A percentile compares a stretch with the other conserved stretches of the same genome.
Conservation (phyloP, 92 coral and sea anemone species). For the Micromussa lordhowensis region DNA sequence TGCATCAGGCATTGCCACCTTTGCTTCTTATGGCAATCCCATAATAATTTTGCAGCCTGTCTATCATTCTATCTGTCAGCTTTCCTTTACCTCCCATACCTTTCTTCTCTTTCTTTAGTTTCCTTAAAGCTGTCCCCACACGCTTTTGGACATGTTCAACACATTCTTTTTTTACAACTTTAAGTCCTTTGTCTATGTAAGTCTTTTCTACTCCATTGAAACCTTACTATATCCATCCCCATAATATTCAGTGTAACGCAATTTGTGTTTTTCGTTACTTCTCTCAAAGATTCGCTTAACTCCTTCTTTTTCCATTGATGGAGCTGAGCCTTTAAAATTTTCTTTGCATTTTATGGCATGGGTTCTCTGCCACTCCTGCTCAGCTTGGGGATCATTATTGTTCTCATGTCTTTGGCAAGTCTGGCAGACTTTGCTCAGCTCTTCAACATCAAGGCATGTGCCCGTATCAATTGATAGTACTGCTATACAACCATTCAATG, state of each 20-base stretch:
- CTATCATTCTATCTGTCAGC: no score
- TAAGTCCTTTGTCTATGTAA: no score
- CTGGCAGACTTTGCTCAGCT: no score
- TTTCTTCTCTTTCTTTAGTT: constrained; percentile 48
- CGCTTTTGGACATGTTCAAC: constrained; percentile 60
- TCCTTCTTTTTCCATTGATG: constrained; percentile 63
- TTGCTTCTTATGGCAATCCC: no score
- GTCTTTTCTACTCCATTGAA: no score
- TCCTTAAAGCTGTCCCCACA: constrained; percentile 62
- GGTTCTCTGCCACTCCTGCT: constrained; percentile 20
- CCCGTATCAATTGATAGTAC: constrained; percentile 29
- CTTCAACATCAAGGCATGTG: constrained; percentile 43
- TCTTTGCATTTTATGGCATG: constrained; percentile 41
- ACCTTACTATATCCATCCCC: no score
- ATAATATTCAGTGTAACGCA: constrained; percentile 44
- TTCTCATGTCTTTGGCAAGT: constrained; percentile 45
- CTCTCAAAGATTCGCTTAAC: constrained; percentile 52
- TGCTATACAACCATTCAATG: constrained; percentile 34
- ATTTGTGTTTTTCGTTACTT: constrained; percentile 35
- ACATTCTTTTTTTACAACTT: no score
- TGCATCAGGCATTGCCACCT: constrained; percentile 62
- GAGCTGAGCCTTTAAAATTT: constrained; percentile 55
- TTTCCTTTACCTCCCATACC: constrained; percentile 66
- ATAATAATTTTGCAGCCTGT: no score
- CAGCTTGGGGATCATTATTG: constrained; percentile 4